Evolutionary conservation across 92 coral and sea anemone genomes (phyloP).

Genomic region (Palythoa grandiflora): DNA sequence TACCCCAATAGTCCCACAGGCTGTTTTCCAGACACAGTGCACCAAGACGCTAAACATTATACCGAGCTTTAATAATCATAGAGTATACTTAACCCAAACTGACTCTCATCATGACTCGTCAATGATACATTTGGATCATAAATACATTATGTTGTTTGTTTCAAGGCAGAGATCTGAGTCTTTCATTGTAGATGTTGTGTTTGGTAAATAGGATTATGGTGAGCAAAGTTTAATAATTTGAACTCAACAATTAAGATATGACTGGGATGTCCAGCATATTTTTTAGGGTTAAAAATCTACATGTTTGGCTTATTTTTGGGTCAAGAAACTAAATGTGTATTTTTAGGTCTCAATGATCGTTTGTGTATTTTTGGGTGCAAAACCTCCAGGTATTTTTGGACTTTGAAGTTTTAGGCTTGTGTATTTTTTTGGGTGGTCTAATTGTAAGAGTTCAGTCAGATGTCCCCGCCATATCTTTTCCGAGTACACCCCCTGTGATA

Average conservation of each 20-base stretch:
- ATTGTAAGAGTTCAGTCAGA: slow-evolving; percentile 20
- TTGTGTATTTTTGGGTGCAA: too few species aligned
- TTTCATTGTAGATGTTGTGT: slow-evolving; percentile 20
- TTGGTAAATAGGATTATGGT: slow-evolving; percentile 39
- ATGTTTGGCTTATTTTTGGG: slow-evolving; percentile 23
- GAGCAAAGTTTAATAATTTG: slow-evolving; percentile 28
- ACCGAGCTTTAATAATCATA: slow-evolving; percentile 42
- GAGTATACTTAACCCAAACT: slow-evolving; percentile 46
- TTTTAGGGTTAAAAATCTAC: slow-evolving; percentile 7
- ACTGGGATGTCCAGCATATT: slow-evolving; percentile 4
- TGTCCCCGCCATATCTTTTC: slow-evolving; percentile 19
- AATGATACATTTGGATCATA: slow-evolving; percentile 36
- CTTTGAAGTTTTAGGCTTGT: slow-evolving; percentile 17
- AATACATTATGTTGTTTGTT: slow-evolving; percentile 10
- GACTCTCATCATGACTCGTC: slow-evolving; percentile 43
- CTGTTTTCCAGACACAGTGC: slow-evolving; percentile 46
- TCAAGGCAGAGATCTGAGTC: slow-evolving; percentile 9
- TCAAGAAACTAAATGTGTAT: slow-evolving; percentile 14
- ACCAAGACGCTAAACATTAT: slow-evolving; percentile 46
- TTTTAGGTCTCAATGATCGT: too few species aligned
- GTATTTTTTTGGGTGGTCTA: slow-evolving; percentile 18
- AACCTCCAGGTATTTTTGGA: not conserved
- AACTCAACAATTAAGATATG: slow-evolving; percentile 41
- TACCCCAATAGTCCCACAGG: slow-evolving; percentile 43
- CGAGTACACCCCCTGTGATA: slow-evolving; percentile 27